These are phyloP conservation scores for Ibidorhyncha struthersii DNA, from an alignment of 2,113 vertebrate genomes.

Conservation along the genomic window DNA sequence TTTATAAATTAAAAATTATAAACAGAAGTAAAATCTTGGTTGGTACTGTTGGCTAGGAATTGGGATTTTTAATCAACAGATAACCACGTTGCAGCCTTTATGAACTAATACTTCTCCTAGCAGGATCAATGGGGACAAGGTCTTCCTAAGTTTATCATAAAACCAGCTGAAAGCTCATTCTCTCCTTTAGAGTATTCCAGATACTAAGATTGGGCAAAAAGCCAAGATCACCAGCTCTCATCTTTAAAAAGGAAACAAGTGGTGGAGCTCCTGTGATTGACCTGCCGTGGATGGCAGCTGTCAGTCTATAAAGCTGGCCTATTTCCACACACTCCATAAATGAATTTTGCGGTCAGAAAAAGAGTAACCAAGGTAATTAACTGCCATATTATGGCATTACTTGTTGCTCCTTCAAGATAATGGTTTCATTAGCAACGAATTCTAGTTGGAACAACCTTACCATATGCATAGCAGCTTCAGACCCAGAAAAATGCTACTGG, in stretches of 20 bases:
- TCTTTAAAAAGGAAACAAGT: background rate
- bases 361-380: background rate
- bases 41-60: background rate
- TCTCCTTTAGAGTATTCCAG: background rate
- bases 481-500: rapidly evolving
- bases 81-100: background rate
- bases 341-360: background rate
- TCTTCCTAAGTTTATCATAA: background rate
- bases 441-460: background rate
- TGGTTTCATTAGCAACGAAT: background rate
- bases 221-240: background rate
- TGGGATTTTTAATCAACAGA: background rate
- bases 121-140: background rate
- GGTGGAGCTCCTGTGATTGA: background rate
- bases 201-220: background rate
- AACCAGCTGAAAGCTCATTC: background rate
- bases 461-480: background rate
- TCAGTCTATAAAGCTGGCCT: background rate
- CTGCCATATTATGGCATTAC: background rate
- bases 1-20: background rate
- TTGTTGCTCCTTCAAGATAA: background rate
- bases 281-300: background rate
- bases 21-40: background rate
- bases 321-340: background rate
- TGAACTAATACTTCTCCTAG: background rate